Evolutionary conservation across 2,888 invertebrate genomes (phyloP), one percentile per base, ranked within the genome.

Genomic region (Hoplodrina ambigua): DNA sequence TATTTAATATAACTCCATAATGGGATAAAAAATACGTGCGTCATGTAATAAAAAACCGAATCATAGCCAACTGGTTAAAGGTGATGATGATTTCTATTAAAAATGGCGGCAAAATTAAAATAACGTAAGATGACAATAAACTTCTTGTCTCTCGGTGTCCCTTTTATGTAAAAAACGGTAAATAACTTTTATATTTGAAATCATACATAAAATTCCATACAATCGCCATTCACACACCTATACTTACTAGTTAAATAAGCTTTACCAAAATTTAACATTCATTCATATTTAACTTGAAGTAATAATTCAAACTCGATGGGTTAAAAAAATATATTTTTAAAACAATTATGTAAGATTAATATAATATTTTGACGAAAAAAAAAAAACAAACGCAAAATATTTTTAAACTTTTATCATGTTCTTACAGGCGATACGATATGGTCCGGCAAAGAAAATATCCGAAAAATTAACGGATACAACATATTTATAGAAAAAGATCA

Each of bases 101-200:
- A 66, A 61, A 67, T 37, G 50, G 53, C 20, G 70, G 19, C 33
- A 44, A 62, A 58, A 41, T 54, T 50, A 63, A 64, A 76, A 41
- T 70, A 81, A 72, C 72, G 46, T 77, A 81, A 74, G 69, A 76
- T 76, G 87, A 87, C 88, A 87, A 87, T 87, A 87, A 87, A 74
- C 67, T 75, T 78, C 73, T 82, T 83, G 85, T 86, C 84, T 84
- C 76, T 81, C 61, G 60, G 64, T 84, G 73, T 82, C 72, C 62
- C 78, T 56, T 61, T 25, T 74, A 62, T 57, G 49, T 77, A 75
- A 58, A 57, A 59, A 62, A 71, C 77, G 75, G 46, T 73, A 64
- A 69, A 72, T 68, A 68, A 59, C 44, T 76, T 74, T 81, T 65
- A 52, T 80, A 69, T 63, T 30, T 46, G 19, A 65, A 61, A 57